Base-by-base conservation (phyloP, 2,113 vertebrate species). In the Lanius ludovicianus region DNA sequence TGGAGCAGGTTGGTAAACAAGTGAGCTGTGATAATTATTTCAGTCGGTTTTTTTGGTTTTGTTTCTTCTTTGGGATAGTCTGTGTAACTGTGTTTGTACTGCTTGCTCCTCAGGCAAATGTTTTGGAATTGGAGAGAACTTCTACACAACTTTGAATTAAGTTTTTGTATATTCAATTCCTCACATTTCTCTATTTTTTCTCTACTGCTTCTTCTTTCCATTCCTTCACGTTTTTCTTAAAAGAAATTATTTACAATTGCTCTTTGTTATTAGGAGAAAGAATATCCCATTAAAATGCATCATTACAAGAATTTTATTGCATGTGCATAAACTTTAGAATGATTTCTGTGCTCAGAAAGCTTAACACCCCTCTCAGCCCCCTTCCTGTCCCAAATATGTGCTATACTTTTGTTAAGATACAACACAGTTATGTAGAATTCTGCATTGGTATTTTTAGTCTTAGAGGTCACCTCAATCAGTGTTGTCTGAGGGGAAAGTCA, bases 81-180 rank as follows among this genome's bases (percentile, higher is more conserved):
- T 57, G 2, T 75, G 21, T 39, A 75, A 63, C 73, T 42, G 31
- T 88, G 97, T 95, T 95, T 96, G 94, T 93, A 80, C 74, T 92
- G 64, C 96, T 70, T 90, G 67, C 80, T 90, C 67, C 88, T 95
- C 69, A 19, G 28, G 78, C 68, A 91, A 93, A 82, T 79, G 39
- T 73, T 87, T 94, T 25, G 27, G 25, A 95, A 80, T 41, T 78
- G 23, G 55, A 89, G 84, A 69, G 57, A 69, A 30, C 67, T 53
- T 42, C 17, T 37, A 53, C 20, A 71, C 10, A 77, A 55, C 25
- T 75, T 87, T 62, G 27, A 46, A 50, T 88, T 62, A 84, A 35
- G 30, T 42, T 65, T 92, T 80, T 69, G 13, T 77, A 10, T 67
- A 35, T 70, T 88, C 44, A 65, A 6, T 69, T 76, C 31, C 52